These are phyloP conservation scores for Priapulus caudatus DNA, from an alignment of 2,888 invertebrate species.

Conservation along the genomic window DNA sequence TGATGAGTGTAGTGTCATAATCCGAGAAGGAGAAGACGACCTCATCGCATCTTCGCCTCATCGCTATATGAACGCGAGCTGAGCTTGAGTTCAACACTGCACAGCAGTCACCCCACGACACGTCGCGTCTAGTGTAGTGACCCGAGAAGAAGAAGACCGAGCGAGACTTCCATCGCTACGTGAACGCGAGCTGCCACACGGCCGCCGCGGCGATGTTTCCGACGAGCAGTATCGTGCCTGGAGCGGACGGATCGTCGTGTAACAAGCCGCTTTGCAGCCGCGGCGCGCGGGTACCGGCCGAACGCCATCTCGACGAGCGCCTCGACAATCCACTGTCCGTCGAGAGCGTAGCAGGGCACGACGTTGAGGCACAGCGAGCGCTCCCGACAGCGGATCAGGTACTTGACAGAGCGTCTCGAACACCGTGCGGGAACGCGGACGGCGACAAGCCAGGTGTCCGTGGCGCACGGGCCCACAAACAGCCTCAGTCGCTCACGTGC, in stretches of 20 bases:
- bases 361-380: slow-evolving; percentile 79
- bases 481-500: too few species aligned
- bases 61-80: too few species aligned
- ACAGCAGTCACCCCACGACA: slow-evolving; percentile 8
- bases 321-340: slow-evolving; percentile 76
- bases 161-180: too few species aligned
- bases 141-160: too few species aligned
- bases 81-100: too few species aligned
- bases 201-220: slow-evolving; percentile 35
- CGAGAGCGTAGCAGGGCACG: slow-evolving; percentile 81
- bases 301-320: slow-evolving; percentile 36
- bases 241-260: slow-evolving; percentile 30
- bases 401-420: slow-evolving; percentile 53
- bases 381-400: slow-evolving; percentile 64
- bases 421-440: slow-evolving; percentile 27
- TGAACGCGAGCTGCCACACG: slow-evolving; percentile 32
- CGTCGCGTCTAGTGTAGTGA: too few species aligned
- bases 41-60: too few species aligned
- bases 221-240: slow-evolving; percentile 34
- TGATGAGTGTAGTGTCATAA: too few species aligned
- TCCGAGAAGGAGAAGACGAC: too few species aligned
- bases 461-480: slow-evolving; percentile 43
- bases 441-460: slow-evolving; percentile 9
- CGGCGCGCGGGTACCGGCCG: not conserved
- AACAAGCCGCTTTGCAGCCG: slow-evolving; percentile 24